Percentiles rank a stretch among this genome's conserved stretches.
Evolutionary conservation across 2,113 vertebrate species (phyloP).

Genomic region (Nothobranchius furzeri): DNA sequence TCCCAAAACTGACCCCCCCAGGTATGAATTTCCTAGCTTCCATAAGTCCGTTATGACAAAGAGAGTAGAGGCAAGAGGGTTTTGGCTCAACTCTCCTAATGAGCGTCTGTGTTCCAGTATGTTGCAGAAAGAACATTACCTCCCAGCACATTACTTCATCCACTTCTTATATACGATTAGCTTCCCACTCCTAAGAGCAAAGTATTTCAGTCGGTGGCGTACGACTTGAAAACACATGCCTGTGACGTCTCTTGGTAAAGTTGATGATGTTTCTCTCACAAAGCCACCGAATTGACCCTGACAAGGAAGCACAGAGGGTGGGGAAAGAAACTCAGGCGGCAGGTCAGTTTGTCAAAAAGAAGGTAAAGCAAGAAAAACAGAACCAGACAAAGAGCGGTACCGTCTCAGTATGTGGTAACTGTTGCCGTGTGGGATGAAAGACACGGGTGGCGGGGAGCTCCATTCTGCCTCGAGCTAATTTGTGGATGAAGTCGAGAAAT

Average conservation of each 20-base stretch:
- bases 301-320: conserved; percentile 82
- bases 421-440: conserved; percentile 59
- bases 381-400: conserved; percentile 36
- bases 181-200: conserved; percentile 88
- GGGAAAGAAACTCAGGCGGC: conserved; percentile 61
- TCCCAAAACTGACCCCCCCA: conserved; percentile 46
- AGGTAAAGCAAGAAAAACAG: conserved; percentile 47
- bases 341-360: conserved; percentile 61
- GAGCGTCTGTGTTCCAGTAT: conserved; percentile 83
- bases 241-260: conserved; percentile 83
- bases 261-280: conserved; percentile 92
- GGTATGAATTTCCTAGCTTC: conserved; percentile 39
- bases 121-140: conserved; percentile 89
- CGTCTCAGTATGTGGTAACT: conserved; percentile 65
- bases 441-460: conserved; percentile 48
- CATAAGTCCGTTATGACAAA: conserved; percentile 65
- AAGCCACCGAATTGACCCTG: conserved; percentile 87
- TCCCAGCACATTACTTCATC: conserved; percentile 90
- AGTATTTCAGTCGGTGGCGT: conserved; percentile 81
- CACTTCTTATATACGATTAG: conserved; percentile 90
- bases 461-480: conserved; percentile 51
- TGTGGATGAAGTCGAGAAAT: conserved; percentile 27
- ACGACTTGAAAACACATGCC: conserved; percentile 71
- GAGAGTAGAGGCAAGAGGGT: conserved; percentile 77
- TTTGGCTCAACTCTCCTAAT: conserved; percentile 79